Base-by-base conservation (phyloP, 2,797 vertebrate genomes). In the Falco naumanni region DNA sequence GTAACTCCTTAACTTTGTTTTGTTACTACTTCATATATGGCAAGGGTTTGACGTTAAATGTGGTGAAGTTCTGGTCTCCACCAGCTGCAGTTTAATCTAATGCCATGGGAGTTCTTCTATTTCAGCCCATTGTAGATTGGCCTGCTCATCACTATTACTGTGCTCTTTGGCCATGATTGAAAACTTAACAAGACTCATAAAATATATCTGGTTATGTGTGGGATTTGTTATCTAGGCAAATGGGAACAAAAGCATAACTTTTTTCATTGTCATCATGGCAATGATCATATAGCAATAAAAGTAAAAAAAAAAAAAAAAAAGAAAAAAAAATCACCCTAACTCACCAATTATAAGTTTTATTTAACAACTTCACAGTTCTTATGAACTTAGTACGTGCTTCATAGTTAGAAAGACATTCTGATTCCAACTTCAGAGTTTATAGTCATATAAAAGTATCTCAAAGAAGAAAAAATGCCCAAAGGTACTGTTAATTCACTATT, bases 261-360 rank as follows among this genome's bases (percentile, higher is more conserved):
- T 18, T 45, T 64, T 69, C 17, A n/a, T 41, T 74, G 12, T 53
- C 54, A 48, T 64, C 43, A 60, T 34, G 39, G 2, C 17, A 59
- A 43, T 37, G 21, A 66, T 61, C 19, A 29, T 56, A 57, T n/a
- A 39, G 61, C 45, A 33, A 22, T 60, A 45, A 69, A 78, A 74
- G 31, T 9, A 65, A 60, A 65, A 39, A 29, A 22, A 37, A 17
- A 29, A 21, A 20, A n/a, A n/a, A n/a, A n/a, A n/a, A n/a, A 34
- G 34, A n/a, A 50, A 28, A 66, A 64, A 51, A 53, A 45, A 10
- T 0, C 7, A 8, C 3, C 8, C n/a, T 5, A 64, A 45, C 4
- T 71, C 25, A 34, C 21, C 50, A 72, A 54, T 50, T 59, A 39
- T 21, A 41, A 66, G 2, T 10, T 68, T 71, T 82, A 21, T 47